A percentile compares a stretch with the other conserved stretches of the same genome.
Conservation (phyloP, 2,888 invertebrate species). For the Cataglyphis cursor region DNA sequence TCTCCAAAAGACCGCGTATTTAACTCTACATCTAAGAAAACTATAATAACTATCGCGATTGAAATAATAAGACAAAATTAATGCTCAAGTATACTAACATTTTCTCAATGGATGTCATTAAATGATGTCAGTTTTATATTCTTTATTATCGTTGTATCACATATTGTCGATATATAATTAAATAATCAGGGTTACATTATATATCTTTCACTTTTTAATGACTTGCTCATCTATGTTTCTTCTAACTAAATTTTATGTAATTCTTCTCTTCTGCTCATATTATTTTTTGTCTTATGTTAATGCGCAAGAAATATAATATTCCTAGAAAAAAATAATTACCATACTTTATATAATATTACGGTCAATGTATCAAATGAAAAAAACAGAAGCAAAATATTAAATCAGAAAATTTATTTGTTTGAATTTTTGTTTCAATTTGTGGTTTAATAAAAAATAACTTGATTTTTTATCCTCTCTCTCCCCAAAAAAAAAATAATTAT, state of each 20-base stretch:
- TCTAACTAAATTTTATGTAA: not conserved
- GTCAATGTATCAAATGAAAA: too few relatives aligned
- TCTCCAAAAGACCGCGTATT: not conserved
- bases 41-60: not conserved
- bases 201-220: not conserved
- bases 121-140: not conserved
- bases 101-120: not conserved
- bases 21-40: not conserved
- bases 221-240: not conserved
- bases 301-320: not conserved
- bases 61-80: not conserved
- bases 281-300: not conserved
- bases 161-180: not conserved
- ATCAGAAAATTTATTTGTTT: too few relatives aligned
- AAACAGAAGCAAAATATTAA: too few relatives aligned
- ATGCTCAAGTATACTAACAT: not conserved
- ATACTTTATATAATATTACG: too few relatives aligned
- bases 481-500: too few relatives aligned
- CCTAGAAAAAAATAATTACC: too few relatives aligned
- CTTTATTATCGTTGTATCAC: not conserved
- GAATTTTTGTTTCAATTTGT: too few relatives aligned
- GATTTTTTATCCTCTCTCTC: too few relatives aligned
- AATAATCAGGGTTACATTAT: not conserved
- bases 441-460: too few relatives aligned
- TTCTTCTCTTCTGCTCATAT: not conserved